phyloP scores from a whole-genome alignment of 2,797 vertebrate species.

The Distichodus sexfasciatus region DNA sequence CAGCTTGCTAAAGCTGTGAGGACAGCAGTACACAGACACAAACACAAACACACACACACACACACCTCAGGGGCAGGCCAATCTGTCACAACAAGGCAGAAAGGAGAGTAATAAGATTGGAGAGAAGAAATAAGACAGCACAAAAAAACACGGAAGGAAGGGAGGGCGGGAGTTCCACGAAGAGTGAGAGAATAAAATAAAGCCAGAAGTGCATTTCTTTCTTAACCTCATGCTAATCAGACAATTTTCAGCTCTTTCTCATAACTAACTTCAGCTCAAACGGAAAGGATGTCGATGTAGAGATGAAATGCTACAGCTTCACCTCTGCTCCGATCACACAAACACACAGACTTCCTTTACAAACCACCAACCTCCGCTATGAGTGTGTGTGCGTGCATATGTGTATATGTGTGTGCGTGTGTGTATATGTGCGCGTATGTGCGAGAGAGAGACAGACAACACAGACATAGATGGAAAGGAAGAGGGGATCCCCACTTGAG shows the following conservation, averaged over 20 bases:
- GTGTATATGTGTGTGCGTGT: conserved; percentile 14
- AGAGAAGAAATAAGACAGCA: conserved; percentile 1
- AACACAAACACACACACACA: background rate
- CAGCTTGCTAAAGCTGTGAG: conserved; percentile 16
- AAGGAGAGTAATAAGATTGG: conserved; percentile 14
- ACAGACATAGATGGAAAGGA: conserved; percentile 40
- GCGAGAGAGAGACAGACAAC: conserved; percentile 11
- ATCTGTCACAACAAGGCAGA: conserved; percentile 37
- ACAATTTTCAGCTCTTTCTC: conserved; percentile 1
- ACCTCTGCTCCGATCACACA: conserved; percentile 41
- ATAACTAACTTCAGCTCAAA: background rate
- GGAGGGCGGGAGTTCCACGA: background rate
- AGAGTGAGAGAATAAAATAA: background rate
- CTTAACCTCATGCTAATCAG: background rate
- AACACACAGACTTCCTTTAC: conserved; percentile 45
- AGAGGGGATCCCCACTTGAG: conserved; percentile 56
- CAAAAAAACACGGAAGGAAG: conserved; percentile 11
- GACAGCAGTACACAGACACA: conserved; percentile 13
- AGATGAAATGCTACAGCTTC: conserved; percentile 33
- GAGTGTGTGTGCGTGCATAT: conserved; percentile 13
- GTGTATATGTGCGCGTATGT: conserved; percentile 14
- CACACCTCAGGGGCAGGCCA: conserved; percentile 26
- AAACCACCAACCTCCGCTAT: conserved; percentile 42
- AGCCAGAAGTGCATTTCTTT: background rate
- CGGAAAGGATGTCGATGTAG: conserved; percentile 12